Percentiles rank a stretch among this genome's conserved stretches.
Evolutionary conservation across 2,797 vertebrate species (phyloP).

Genomic region (Synaphobranchus kaupii): DNA sequence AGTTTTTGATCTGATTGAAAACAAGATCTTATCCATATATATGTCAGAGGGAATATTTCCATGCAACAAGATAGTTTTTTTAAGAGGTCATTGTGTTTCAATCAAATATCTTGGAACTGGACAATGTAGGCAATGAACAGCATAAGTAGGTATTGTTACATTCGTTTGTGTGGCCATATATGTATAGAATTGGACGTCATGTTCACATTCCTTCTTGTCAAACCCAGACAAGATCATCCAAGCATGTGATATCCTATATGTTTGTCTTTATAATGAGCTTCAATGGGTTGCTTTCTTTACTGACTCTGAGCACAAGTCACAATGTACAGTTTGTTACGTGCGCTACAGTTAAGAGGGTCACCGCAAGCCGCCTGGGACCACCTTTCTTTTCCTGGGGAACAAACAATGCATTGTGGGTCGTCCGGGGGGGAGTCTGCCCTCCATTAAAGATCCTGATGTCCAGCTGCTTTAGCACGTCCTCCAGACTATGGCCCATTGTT

Average conservation of each 20-base stretch:
- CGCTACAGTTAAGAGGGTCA: constrained; percentile 47
- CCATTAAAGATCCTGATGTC: constrained; percentile 75
- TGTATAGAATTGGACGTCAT: constrained; percentile 71
- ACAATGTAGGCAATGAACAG: not conserved
- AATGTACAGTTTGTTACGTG: constrained; percentile 2
- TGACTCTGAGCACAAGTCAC: constrained; percentile 8
- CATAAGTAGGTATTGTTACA: not conserved
- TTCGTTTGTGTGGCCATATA: not conserved
- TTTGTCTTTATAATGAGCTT: constrained; percentile 63
- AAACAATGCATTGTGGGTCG: constrained; percentile 77
- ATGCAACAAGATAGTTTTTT: not conserved
- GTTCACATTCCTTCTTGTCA: constrained; percentile 65
- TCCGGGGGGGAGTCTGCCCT: constrained; percentile 72
- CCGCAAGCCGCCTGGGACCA: constrained; percentile 5
- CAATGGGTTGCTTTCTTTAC: constrained; percentile 72
- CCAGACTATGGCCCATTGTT: constrained; percentile 78
- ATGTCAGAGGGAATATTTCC: constrained; percentile 49
- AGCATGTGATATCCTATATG: constrained; percentile 68
- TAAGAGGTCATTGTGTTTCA: not conserved
- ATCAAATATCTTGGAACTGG: not conserved
- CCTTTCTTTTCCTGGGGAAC: constrained; percentile 50
- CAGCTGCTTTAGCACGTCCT: constrained; percentile 79
- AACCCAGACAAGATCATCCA: constrained; percentile 69
- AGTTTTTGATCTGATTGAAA: constrained; percentile 41
- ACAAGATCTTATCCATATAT: not conserved